Evolutionary conservation across 2,888 invertebrate species (phyloP).

Genomic region (Serrognathus titanus): DNA sequence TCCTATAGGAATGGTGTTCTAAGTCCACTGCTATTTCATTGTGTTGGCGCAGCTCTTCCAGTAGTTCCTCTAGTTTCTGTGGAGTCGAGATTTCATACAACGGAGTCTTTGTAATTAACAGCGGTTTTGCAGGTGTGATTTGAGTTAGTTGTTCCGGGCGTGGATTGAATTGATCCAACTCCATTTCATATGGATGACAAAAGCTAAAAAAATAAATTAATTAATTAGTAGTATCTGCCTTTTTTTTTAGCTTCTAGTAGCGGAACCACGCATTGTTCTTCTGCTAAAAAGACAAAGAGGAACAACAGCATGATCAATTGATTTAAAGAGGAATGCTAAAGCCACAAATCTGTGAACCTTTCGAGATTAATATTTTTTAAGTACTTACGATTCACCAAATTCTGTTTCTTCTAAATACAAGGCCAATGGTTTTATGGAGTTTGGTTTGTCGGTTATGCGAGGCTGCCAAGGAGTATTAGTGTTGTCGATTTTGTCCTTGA

Average conservation of each 20-base stretch:
- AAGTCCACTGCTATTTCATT: slow-evolving; percentile 85
- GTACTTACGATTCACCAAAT: slow-evolving; percentile 55
- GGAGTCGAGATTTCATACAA: slow-evolving; percentile 66
- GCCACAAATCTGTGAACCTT: too few relatives aligned
- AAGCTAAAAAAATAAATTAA: slow-evolving; percentile 53
- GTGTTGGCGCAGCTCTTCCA: slow-evolving; percentile 64
- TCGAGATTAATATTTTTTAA: not conserved
- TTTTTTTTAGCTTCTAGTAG: too few relatives aligned
- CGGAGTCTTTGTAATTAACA: slow-evolving; percentile 60
- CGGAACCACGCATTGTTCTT: too few relatives aligned
- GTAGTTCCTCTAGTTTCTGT: slow-evolving; percentile 61
- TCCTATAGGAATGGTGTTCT: slow-evolving; percentile 89
- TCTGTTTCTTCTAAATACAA: slow-evolving; percentile 68
- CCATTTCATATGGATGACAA: slow-evolving; percentile 85
- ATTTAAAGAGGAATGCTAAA: too few relatives aligned
- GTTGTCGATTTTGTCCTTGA: slow-evolving; percentile 84
- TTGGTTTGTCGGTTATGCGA: slow-evolving; percentile 80
- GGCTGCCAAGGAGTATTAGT: slow-evolving; percentile 75
- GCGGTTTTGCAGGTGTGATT: slow-evolving; percentile 46
- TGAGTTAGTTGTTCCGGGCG: slow-evolving; percentile 45
- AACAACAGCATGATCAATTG: too few relatives aligned
- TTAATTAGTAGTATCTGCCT: too few relatives aligned
- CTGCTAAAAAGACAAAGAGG: too few relatives aligned
- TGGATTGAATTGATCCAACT: slow-evolving; percentile 71
- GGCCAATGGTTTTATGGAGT: slow-evolving; percentile 77